phyloP scores from a whole-genome alignment of 2,888 invertebrate genomes.

The Caenorhabditis becei region DNA sequence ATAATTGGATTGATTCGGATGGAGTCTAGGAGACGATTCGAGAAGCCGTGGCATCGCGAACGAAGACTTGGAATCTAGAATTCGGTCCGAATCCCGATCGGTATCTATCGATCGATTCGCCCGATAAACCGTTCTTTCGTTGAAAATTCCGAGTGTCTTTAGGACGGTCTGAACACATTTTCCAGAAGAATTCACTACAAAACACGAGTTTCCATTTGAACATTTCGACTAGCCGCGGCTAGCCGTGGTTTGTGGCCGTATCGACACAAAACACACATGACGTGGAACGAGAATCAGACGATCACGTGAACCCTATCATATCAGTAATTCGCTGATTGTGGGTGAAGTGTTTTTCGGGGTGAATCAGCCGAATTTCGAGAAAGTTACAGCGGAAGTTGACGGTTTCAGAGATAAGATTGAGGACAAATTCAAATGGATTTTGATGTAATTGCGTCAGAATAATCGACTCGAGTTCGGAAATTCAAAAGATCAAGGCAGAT shows the following conservation, averaged over 20 bases:
- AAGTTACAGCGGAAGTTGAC: no score
- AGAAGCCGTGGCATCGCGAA: no score
- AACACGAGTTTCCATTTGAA: background rate
- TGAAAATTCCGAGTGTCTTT: background rate
- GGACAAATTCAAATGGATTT: no score
- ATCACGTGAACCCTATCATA: background rate
- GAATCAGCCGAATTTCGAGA: no score
- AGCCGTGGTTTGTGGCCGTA: background rate
- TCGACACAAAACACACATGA: conserved; percentile 6
- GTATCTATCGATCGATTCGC: background rate
- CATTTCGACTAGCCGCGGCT: no score
- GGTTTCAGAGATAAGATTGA: no score
- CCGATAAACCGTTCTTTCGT: background rate
- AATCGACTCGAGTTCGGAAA: background rate
- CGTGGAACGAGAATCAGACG: background rate
- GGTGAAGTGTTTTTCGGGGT: no score
- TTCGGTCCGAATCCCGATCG: no score
- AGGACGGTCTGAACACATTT: background rate
- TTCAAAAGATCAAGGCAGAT: no score
- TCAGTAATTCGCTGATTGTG: background rate
- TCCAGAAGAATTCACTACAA: background rate
- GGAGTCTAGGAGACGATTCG: no score
- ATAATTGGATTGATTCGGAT: no score
- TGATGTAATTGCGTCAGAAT: conserved; percentile 1
- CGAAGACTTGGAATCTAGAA: no score